phyloP scores from a whole-genome alignment of 2,888 invertebrate species.

The Colletes collaris region DNA sequence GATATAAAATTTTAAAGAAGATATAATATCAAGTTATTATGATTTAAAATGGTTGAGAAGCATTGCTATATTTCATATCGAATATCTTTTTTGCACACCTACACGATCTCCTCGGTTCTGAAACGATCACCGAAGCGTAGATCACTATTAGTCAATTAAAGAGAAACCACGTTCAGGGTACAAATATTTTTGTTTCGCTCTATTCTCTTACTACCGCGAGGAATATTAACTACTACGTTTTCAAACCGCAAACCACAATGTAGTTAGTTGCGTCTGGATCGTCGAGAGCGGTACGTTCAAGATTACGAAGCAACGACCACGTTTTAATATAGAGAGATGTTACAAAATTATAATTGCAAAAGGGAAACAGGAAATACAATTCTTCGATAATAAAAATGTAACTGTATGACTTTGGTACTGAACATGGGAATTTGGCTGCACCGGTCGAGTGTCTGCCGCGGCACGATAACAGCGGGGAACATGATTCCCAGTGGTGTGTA shows the following conservation, averaged over 20 bases:
- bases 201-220: background rate
- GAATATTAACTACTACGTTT: background rate
- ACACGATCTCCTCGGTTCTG: slow-evolving; percentile 13
- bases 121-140: background rate
- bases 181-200: slow-evolving; percentile 2
- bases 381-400: background rate
- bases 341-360: background rate
- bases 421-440: slow-evolving; percentile 12
- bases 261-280: background rate
- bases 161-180: slow-evolving; percentile 5
- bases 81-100: slow-evolving; percentile 11
- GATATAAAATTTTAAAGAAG: too few species aligned
- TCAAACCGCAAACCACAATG: slow-evolving; percentile 1
- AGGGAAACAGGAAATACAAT: background rate
- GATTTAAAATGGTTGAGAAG: too few species aligned
- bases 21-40: too few species aligned
- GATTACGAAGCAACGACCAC: background rate
- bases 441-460: slow-evolving; percentile 1
- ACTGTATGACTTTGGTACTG: background rate
- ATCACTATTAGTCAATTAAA: slow-evolving; percentile 55
- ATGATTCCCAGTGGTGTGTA: slow-evolving; percentile 29
- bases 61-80: background rate
- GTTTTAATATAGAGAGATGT: too few species aligned
- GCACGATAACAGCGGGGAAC: slow-evolving; percentile 42
- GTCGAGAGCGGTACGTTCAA: background rate